These are phyloP conservation scores for Fringilla coelebs DNA, from an alignment of 2,797 vertebrate species.

Conservation along the genomic window DNA sequence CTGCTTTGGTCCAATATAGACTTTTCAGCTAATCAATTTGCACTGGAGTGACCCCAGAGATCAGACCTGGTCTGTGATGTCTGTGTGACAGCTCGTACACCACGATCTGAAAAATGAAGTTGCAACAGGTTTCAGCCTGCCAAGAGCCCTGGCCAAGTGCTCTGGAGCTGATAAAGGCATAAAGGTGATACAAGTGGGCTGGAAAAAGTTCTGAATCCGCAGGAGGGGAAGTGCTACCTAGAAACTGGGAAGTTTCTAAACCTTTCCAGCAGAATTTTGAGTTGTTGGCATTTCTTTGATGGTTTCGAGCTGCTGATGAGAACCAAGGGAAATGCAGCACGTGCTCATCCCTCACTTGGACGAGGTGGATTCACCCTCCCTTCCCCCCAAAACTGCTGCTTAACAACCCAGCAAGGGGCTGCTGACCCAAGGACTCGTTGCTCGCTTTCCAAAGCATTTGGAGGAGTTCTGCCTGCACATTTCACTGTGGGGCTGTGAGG, in stretches of 20 bases:
- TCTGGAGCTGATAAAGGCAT: conserved; percentile 51
- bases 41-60: conserved; percentile 10
- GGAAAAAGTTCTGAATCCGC: neutral
- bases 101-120: neutral
- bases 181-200: conserved; percentile 25
- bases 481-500: neutral
- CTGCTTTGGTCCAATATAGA: conserved; percentile 52
- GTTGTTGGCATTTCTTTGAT: neutral
- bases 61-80: neutral
- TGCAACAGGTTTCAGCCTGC: neutral
- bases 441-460: neutral
- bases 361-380: neutral
- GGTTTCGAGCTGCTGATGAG: neutral
- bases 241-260: neutral
- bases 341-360: neutral
- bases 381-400: neutral
- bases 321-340: neutral
- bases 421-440: neutral
- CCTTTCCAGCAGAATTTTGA: neutral
- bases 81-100: neutral
- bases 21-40: conserved; percentile 9
- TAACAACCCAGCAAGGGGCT: neutral
- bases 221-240: neutral
- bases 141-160: conserved; percentile 28
- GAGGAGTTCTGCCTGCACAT: neutral